phyloP scores from a whole-genome alignment of 2,797 vertebrate species.

The Iguana delicatissima region DNA sequence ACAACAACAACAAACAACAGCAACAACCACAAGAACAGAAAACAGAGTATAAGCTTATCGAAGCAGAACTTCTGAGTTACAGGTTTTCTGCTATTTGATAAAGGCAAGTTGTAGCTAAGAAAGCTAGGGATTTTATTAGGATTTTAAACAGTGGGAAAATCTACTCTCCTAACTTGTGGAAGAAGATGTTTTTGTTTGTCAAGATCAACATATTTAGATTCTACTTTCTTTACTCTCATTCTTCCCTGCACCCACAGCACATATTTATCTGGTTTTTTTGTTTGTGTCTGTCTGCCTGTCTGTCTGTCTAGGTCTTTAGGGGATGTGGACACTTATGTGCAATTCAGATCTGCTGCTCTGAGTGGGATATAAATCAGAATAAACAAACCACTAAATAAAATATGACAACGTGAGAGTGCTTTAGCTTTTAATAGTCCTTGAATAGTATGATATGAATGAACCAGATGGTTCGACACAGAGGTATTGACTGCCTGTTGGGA shows the following conservation, averaged over 20 bases:
- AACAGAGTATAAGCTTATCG: not conserved
- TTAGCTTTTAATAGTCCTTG: conserved; percentile 16
- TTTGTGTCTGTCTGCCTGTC: too few relatives aligned
- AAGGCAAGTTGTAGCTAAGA: not conserved
- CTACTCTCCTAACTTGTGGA: not conserved
- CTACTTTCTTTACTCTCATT: not conserved
- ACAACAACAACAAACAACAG: too few relatives aligned
- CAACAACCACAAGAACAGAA: not conserved
- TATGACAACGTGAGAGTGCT: conserved; percentile 21
- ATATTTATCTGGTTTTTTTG: not conserved
- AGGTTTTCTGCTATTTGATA: not conserved
- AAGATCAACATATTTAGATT: not conserved
- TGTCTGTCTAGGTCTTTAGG: not conserved
- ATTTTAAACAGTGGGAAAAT: not conserved
- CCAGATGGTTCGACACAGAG: conserved; percentile 1
- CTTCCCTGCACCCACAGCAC: not conserved
- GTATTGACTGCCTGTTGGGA: conserved; percentile 8
- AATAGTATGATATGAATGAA: conserved; percentile 5
- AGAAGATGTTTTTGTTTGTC: not conserved
- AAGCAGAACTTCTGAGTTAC: not conserved
- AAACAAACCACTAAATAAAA: conserved; percentile 29
- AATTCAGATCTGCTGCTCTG: conserved; percentile 24
- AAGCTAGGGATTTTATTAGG: not conserved
- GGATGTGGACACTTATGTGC: not conserved
- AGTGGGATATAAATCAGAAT: conserved; percentile 39